phyloP scores from a whole-genome alignment of 2,888 invertebrate genomes.

The Lasioglossum vierecki region DNA sequence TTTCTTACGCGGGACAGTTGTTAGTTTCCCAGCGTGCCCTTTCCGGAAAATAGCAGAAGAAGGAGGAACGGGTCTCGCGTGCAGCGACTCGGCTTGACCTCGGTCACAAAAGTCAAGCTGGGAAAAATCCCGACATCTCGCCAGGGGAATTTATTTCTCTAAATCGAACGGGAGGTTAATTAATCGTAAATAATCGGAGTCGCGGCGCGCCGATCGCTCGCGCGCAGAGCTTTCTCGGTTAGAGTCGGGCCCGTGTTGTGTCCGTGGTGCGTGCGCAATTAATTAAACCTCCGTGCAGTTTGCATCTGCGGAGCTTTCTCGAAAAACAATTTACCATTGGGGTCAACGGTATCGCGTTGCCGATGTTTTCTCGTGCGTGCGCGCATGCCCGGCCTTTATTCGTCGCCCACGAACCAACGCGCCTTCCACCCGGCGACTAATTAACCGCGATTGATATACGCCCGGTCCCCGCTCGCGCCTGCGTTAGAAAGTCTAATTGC shows the following conservation, averaged over 20 bases:
- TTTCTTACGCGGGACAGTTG: slow-evolving; percentile 1
- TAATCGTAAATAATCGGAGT: slow-evolving; percentile 62
- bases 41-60: neutral
- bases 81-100: slow-evolving; percentile 21
- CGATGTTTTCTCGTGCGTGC: slow-evolving; percentile 50
- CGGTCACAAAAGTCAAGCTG: neutral
- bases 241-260: slow-evolving; percentile 20
- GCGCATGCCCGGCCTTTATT: slow-evolving; percentile 46
- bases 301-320: slow-evolving; percentile 56
- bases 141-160: slow-evolving; percentile 17
- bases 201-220: slow-evolving; percentile 7
- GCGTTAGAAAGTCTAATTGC: slow-evolving; percentile 54
- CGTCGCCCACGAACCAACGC: slow-evolving; percentile 52
- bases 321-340: slow-evolving; percentile 67
- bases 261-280: slow-evolving; percentile 46
- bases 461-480: slow-evolving; percentile 25
- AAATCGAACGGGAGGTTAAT: slow-evolving; percentile 61
- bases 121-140: slow-evolving; percentile 26
- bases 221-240: slow-evolving; percentile 10
- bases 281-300: slow-evolving; percentile 42
- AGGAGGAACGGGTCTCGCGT: neutral
- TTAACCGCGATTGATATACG: slow-evolving; percentile 69
- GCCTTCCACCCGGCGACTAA: slow-evolving; percentile 59
- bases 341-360: slow-evolving; percentile 68
- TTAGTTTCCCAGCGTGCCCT: neutral